phyloP scores from a whole-genome alignment of 37 sponge, comb jelly and placozoan genomes.

The Cliona cf. orientalis region DNA sequence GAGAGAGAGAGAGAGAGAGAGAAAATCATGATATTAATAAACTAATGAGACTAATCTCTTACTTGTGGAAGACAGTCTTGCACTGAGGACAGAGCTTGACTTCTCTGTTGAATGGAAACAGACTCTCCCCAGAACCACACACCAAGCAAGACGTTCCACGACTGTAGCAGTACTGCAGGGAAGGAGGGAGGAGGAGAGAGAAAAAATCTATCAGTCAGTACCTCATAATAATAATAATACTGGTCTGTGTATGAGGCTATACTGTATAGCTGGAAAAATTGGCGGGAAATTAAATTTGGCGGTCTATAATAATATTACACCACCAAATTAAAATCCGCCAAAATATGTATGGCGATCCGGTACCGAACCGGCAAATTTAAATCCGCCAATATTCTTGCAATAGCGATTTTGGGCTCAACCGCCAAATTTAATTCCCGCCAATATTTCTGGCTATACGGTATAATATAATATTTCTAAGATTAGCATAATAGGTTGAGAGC shows the following conservation, averaged over 20 bases:
- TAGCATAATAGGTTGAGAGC: too few relatives aligned
- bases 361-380: too few relatives aligned
- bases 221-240: background rate
- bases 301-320: too few relatives aligned
- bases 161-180: slow-evolving; percentile 53
- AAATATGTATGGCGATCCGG: too few relatives aligned
- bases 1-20: background rate
- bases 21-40: background rate
- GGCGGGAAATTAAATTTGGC: too few relatives aligned
- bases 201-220: background rate
- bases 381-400: too few relatives aligned
- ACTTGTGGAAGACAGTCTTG: slow-evolving; percentile 69
- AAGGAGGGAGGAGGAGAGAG: background rate
- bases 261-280: too few relatives aligned
- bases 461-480: too few relatives aligned
- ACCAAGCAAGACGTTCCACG: slow-evolving; percentile 52
- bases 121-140: slow-evolving; percentile 66
- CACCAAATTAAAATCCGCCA: too few relatives aligned
- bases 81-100: slow-evolving; percentile 54
- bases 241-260: background rate
- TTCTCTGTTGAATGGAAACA: slow-evolving; percentile 76
- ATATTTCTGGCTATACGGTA: too few relatives aligned
- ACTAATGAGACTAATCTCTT: background rate
- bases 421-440: too few relatives aligned
- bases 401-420: too few relatives aligned